phyloP scores from a whole-genome alignment of 2,113 vertebrate genomes.

The Egretta garzetta region DNA sequence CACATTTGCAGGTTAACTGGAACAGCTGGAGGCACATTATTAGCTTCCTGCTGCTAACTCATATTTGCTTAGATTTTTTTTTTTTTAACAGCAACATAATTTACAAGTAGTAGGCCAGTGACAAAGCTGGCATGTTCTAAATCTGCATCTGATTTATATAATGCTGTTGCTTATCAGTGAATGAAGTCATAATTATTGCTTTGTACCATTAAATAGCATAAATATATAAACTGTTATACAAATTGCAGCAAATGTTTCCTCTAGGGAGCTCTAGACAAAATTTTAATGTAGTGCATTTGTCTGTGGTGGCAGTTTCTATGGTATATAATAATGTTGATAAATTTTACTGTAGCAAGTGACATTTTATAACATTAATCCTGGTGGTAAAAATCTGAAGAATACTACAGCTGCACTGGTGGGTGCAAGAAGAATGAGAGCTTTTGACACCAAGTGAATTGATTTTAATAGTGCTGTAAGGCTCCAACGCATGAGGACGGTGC shows the following conservation, averaged over 20 bases:
- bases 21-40: slow-evolving; percentile 99
- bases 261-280: slow-evolving; percentile 86
- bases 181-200: slow-evolving; percentile 86
- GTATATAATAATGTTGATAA: slow-evolving; percentile 89
- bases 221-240: slow-evolving; percentile 86
- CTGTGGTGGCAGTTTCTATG: slow-evolving; percentile 86
- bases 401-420: slow-evolving; percentile 45
- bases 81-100: slow-evolving; percentile 87
- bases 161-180: slow-evolving; percentile 81
- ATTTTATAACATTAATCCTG: slow-evolving; percentile 83
- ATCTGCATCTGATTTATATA: slow-evolving; percentile 81
- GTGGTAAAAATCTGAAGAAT: slow-evolving; percentile 75
- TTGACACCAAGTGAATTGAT: slow-evolving; percentile 37
- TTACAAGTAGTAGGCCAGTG: slow-evolving; percentile 85
- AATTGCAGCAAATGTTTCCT: slow-evolving; percentile 80
- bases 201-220: slow-evolving; percentile 86
- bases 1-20: slow-evolving; percentile 99
- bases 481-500: neutral
- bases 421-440: slow-evolving; percentile 38
- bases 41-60: slow-evolving; percentile 98
- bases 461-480: slow-evolving; percentile 9
- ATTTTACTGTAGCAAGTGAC: slow-evolving; percentile 83
- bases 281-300: slow-evolving; percentile 87
- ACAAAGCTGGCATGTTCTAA: slow-evolving; percentile 82
- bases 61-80: slow-evolving; percentile 92